phyloP scores from a whole-genome alignment of 2,888 invertebrate species.

The Anagyrus pseudococci region DNA sequence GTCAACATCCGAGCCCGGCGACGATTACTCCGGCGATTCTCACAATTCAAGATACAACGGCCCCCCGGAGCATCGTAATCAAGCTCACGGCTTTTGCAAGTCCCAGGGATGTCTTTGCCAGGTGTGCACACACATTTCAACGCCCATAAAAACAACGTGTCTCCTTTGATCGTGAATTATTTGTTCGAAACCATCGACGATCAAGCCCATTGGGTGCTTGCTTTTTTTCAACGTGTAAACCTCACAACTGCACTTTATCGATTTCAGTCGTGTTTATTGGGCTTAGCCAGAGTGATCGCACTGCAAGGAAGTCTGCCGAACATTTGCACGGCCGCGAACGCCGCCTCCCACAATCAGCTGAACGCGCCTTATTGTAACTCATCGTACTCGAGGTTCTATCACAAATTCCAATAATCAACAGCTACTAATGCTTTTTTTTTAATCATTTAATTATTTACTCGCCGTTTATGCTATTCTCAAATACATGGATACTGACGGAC shows the following conservation, averaged over 20 bases:
- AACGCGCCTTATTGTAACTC: conserved; percentile 37
- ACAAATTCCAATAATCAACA: not conserved
- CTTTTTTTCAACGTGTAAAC: conserved; percentile 10
- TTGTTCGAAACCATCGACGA: too few relatives aligned
- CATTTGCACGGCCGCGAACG: conserved; percentile 45
- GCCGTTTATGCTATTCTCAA: too few relatives aligned
- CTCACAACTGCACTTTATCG: too few relatives aligned
- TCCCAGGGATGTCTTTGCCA: conserved; percentile 56
- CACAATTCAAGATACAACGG: conserved; percentile 5
- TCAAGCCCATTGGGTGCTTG: not conserved
- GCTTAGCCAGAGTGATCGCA: conserved; percentile 50
- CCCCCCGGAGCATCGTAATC: conserved; percentile 33
- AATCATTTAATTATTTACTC: not conserved
- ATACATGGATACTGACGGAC: too few relatives aligned
- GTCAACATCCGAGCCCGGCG: conserved; percentile 51
- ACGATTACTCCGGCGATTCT: conserved; percentile 45
- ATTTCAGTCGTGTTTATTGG: conserved; percentile 51
- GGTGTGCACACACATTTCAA: conserved; percentile 40
- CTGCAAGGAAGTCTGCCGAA: conserved; percentile 55
- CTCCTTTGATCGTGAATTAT: too few relatives aligned
- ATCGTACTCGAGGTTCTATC: conserved; percentile 43
- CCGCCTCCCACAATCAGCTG: too few relatives aligned
- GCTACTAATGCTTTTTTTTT: not conserved
- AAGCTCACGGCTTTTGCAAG: conserved; percentile 40
- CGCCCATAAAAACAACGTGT: too few relatives aligned